Evolutionary conservation across 2,113 vertebrate species (phyloP), one percentile per base, ranked within the genome.

Genomic region (Oreotrochilus melanogaster): DNA sequence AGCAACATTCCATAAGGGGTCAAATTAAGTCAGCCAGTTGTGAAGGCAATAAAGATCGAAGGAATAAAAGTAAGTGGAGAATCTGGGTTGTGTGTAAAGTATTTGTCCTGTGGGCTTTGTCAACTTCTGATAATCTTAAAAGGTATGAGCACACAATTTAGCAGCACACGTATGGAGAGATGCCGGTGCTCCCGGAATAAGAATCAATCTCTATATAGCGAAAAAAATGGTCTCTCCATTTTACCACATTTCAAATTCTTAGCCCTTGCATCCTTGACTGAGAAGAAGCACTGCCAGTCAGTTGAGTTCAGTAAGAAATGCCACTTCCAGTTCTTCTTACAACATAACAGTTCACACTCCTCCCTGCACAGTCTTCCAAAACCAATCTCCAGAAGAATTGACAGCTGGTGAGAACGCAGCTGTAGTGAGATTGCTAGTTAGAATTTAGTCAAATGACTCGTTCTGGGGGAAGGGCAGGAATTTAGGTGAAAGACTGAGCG

Each of bases 1-100:
- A 96, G 94, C 96, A 95, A 96, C 93, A 96, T 97, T 97, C 73
- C 92, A 93, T 96, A 97, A 92, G 91, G 89, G 95, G 91, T 86
- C 92, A 95, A 88, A 97, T 97, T 92, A 93, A 96, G 95, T 96
- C 96, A 97, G 94, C 97, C 91, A 94, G 92, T 62, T 89, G 89
- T 92, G 87, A 88, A 97, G 91, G 92, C 96, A 83, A 72, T 91
- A 48, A 48, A 82, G 74, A 78, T 61, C 66, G 75, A 96, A 97
- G 78, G 82, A 97, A 93, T 79, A 57, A 86, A 95, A 82, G 54
- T 30, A 81, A 93, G 50, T 78, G 66, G 86, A 73, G 81, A 86
- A 86, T 87, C 51, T 65, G 85, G 89, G 85, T 95, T 94, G 75
- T 93, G 93, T 94, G 92, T 89, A 91, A 92, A 95, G 60, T 92